phyloP scores from a whole-genome alignment of 2,888 invertebrate genomes.

The Chrysodeixis includens region DNA sequence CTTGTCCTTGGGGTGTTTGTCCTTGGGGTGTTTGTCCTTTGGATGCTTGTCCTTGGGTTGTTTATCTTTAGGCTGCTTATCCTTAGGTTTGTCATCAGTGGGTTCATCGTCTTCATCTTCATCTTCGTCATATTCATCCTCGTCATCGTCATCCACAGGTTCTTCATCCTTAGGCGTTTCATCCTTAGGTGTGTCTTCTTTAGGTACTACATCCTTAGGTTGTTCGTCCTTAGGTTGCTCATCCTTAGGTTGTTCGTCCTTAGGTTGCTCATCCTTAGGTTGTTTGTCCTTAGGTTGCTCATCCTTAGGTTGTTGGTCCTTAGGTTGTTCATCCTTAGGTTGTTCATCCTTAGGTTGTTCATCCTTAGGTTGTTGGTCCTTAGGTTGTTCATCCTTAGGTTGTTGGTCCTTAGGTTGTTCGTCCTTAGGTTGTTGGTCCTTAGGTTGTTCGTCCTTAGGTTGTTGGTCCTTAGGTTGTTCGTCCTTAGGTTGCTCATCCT shows the following conservation, averaged over 20 bases:
- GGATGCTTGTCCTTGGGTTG: background rate
- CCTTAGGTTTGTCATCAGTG: background rate
- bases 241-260: too few species aligned
- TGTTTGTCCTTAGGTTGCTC: too few species aligned
- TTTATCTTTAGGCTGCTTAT: background rate
- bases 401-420: background rate
- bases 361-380: background rate
- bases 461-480: background rate
- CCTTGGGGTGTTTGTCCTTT: background rate
- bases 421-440: background rate
- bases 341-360: background rate
- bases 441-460: background rate
- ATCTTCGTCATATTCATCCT: too few species aligned
- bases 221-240: too few species aligned
- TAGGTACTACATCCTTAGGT: background rate
- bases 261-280: too few species aligned
- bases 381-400: background rate
- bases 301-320: background rate
- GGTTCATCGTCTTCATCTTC: background rate
- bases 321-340: background rate
- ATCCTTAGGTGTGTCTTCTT: background rate
- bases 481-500: background rate
- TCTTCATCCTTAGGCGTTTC: background rate
- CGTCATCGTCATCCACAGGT: too few species aligned
- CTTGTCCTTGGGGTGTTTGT: background rate